Base-by-base conservation (phyloP, 2,113 vertebrate genomes). In the Ranitomeya variabilis region DNA sequence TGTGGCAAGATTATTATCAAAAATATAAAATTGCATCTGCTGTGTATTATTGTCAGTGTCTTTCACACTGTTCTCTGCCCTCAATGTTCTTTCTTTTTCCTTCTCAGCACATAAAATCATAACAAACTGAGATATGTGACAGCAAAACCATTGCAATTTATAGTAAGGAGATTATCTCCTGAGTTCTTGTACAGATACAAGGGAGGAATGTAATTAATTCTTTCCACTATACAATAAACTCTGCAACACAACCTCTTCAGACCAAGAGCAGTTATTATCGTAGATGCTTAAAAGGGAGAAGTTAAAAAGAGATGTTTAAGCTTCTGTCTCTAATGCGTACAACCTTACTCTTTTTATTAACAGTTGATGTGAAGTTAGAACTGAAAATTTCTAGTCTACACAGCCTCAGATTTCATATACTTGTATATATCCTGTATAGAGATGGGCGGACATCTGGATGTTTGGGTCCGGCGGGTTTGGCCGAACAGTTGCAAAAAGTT, bases 51-150 rank as follows among this genome's bases (percentile, higher is more conserved):
- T 86, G 55, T 86, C 51, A 31, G 31, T 74, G 52, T 67, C 60
- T 51, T 60, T 87, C 60, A 80, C 54, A 67, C 62, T 80, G 15
- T 67, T 80, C 67, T 69, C 15, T 87, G 86, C 37, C 54, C 62
- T 86, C 52, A 76, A 60, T 55, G 77, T 80, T 87, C 77, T 87
- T 67, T 80, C 52, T 67, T 80, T 87, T 87, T 69, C 59, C 62
- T 87, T 37, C 86, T 62, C 71, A 26, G 26, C 71, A 78, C 85
- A 86, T 77, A 77, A 86, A 86, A 86, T 59, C 57, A 78, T 80
- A 87, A 87, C 74, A 87, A 87, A 87, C 86, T 80, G 84, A 76
- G 84, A 76, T 86, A 76, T 86, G 64, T 87, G 74, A 87, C 77
- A 87, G 76, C 59, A 67, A 80, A 87, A 66, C 37, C 86, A 80